phyloP scores from a whole-genome alignment of 2,797 vertebrate genomes.

The Hydrolagus colliei region DNA sequence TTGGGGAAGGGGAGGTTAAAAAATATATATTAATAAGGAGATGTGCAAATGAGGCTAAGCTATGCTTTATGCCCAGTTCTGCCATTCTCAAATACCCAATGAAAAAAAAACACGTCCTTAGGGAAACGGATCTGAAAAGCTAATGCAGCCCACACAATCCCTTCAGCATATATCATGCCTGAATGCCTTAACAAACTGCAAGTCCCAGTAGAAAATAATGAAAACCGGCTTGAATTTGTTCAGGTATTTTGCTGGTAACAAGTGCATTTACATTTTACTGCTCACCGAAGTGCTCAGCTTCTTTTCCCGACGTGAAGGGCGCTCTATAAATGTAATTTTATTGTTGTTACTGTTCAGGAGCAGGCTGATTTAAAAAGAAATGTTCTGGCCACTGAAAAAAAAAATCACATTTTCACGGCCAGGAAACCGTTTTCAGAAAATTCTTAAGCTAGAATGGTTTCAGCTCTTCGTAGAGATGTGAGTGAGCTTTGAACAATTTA shows the following conservation, averaged over 20 bases:
- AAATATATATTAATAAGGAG: background rate
- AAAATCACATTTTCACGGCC: background rate
- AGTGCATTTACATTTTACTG: slow-evolving; percentile 11
- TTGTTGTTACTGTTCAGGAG: background rate
- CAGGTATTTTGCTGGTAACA: slow-evolving; percentile 7
- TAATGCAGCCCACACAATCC: slow-evolving; percentile 36
- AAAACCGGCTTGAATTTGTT: slow-evolving; percentile 22
- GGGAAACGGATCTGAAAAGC: slow-evolving; percentile 40
- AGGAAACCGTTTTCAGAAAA: background rate
- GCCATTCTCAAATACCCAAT: background rate
- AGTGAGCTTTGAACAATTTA: too few relatives aligned
- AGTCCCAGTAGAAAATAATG: slow-evolving; percentile 32
- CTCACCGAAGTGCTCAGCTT: background rate
- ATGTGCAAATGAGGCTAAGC: slow-evolving; percentile 3
- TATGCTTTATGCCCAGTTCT: background rate
- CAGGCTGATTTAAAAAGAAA: background rate
- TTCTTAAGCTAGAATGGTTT: background rate
- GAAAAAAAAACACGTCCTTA: slow-evolving; percentile 36
- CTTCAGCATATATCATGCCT: background rate
- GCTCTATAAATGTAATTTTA: too few relatives aligned
- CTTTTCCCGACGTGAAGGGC: too few relatives aligned
- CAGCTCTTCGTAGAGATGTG: background rate
- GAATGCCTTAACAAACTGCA: slow-evolving; percentile 35
- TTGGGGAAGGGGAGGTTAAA: too few relatives aligned
- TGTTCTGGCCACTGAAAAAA: background rate